These are phyloP conservation scores for Microplitis manilae DNA, from an alignment of 2,888 invertebrate species.

Conservation along the genomic window DNA sequence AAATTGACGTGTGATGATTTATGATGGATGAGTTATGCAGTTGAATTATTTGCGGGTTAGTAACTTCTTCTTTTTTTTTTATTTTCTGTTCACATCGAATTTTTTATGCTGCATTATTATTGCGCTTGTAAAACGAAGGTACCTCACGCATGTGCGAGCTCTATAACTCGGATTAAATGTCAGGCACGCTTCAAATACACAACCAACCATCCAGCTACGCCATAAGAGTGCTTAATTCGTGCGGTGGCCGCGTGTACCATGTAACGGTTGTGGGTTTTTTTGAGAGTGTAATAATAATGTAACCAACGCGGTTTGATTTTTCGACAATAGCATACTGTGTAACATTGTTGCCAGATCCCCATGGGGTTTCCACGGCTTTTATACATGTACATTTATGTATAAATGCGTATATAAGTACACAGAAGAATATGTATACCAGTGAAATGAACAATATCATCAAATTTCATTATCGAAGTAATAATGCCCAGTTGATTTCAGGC, in stretches of 20 bases:
- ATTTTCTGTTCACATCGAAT: background rate
- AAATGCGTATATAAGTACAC: no score
- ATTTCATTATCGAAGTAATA: conserved; percentile 71
- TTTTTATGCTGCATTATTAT: conserved; percentile 2
- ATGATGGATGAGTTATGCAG: background rate
- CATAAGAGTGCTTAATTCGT: conserved; percentile 51
- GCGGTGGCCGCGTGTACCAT: conserved; percentile 31
- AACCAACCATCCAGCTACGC: conserved; percentile 34
- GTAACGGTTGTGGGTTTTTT: conserved; percentile 42
- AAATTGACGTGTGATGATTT: background rate
- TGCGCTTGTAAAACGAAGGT: conserved; percentile 56
- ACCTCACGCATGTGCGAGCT: conserved; percentile 64
- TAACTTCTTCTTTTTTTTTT: background rate
- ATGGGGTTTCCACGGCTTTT: conserved; percentile 34
- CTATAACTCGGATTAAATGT: conserved; percentile 57
- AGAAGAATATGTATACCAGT: conserved; percentile 50
- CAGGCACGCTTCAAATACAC: conserved; percentile 51
- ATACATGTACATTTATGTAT: conserved; percentile 1
- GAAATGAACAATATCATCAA: conserved; percentile 71
- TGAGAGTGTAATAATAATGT: conserved; percentile 53
- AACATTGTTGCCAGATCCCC: conserved; percentile 38
- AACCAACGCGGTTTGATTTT: conserved; percentile 61
- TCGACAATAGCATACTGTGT: conserved; percentile 57
- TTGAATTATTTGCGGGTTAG: background rate
- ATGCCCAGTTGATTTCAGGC: conserved; percentile 66